Base-by-base conservation (phyloP, 2,797 vertebrate species). In the Tinamus major region DNA sequence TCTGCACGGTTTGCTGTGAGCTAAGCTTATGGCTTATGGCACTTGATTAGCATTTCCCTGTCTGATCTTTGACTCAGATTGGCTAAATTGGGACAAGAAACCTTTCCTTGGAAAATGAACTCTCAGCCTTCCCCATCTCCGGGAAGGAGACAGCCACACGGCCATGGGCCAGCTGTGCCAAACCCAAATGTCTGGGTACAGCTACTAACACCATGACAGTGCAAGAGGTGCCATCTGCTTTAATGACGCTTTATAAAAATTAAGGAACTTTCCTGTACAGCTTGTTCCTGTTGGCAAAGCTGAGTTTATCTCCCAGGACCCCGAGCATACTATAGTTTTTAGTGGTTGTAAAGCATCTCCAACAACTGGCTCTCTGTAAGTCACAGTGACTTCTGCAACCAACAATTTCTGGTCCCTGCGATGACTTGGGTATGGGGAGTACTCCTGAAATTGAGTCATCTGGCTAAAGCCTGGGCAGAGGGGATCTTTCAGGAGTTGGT, bases 31-130 rank as follows among this genome's bases (percentile, higher is more conserved):
- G 74, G 56, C 74, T 87, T 82, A 85, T 79, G 85, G 86, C 88
- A 81, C 88, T 94, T 94, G 87, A 80, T 82, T 95, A 61, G 87
- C 79, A 37, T 58, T 61, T 82, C 65, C 35, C 53, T 81, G 90
- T 17, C 76, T 83, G 67, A 72, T 94, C 63, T 35, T 90, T 93
- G 49, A 63, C 41, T 86, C 56, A 41, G 2, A 8, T 64, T 81
- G 44, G 62, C 76, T 72, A 56, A 79, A 64, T 6, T 31, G 33
- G 41, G 56, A 49, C 67, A 74, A 86, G 37, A 79, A 53, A 31
- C 6, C 8, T 16, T 68, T 68, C 31, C 33, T 29, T 83, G 59
- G 33, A 82, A 72, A 92, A 53, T 9, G 46, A 55, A 53, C 29
- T 21, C 58, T 1, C 4, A 65, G 33, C 61, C 2, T 4, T 75